Evolutionary conservation across 2,888 invertebrate species (phyloP).

Genomic region (Plebejus argus): DNA sequence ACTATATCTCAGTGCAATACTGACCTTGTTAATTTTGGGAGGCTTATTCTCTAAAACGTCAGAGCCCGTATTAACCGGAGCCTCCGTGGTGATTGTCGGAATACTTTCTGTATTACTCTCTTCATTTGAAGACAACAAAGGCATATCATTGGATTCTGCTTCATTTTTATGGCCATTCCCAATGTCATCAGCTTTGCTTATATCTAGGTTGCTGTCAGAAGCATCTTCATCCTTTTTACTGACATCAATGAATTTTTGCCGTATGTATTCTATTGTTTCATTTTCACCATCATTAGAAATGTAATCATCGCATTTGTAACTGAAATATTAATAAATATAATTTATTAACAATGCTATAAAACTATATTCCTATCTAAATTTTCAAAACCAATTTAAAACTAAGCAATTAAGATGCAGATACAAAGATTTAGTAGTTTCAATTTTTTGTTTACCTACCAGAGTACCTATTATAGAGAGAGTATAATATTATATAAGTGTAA

Average conservation of each 20-base stretch:
- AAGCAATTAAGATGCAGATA: too few species aligned
- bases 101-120: slow-evolving; percentile 47
- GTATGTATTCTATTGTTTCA: slow-evolving; percentile 79
- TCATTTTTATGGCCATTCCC: slow-evolving; percentile 46
- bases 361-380: too few species aligned
- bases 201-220: slow-evolving; percentile 56
- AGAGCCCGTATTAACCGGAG: slow-evolving; percentile 44
- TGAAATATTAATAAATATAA: slow-evolving; percentile 58
- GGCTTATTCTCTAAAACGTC: slow-evolving; percentile 58
- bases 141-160: slow-evolving; percentile 37
- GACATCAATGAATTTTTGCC: slow-evolving; percentile 70
- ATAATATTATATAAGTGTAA: too few species aligned
- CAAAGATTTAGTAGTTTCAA: too few species aligned
- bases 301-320: slow-evolving; percentile 91
- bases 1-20: background rate
- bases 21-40: slow-evolving; percentile 60
- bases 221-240: slow-evolving; percentile 50
- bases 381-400: too few species aligned
- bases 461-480: too few species aligned
- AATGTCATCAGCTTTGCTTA: slow-evolving; percentile 46
- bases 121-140: slow-evolving; percentile 43
- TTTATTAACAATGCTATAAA: background rate
- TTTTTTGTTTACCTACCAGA: too few species aligned
- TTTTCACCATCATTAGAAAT: slow-evolving; percentile 85
- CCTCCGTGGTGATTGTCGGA: slow-evolving; percentile 52